Conservation (phyloP, 2,888 invertebrate genomes). For the Iphiclides podalirius region DNA sequence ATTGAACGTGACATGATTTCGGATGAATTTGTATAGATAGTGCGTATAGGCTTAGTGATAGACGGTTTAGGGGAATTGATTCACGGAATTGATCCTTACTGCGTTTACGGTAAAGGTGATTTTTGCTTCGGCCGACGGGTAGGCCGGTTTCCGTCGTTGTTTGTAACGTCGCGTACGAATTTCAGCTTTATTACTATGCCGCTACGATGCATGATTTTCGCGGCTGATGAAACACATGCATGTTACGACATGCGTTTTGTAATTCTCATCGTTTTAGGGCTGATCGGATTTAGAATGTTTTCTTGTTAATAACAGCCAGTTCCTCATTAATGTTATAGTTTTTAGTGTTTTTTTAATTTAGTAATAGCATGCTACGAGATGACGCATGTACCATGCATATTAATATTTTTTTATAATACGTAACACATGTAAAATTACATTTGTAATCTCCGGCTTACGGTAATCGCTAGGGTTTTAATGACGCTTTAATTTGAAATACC, state of each 20-base stretch:
- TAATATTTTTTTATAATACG: not conserved
- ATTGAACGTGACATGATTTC: constrained; percentile 47
- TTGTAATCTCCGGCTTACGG: constrained; percentile 17
- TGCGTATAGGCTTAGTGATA: constrained; percentile 26
- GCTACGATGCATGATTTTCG: not conserved
- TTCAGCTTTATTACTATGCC: constrained; percentile 4
- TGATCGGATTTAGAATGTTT: not conserved
- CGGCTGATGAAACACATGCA: not conserved
- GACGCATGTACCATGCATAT: constrained; percentile 7
- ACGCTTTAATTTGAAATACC: constrained; percentile 23
- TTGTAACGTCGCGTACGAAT: constrained; percentile 12
- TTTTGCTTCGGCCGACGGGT: constrained; percentile 32
- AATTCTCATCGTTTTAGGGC: not conserved
- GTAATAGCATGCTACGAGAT: constrained; percentile 8
- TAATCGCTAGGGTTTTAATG: constrained; percentile 17
- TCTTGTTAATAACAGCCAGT: constrained; percentile 25
- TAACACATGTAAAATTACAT: constrained; percentile 10
- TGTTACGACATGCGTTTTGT: not conserved
- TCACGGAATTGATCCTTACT: constrained; percentile 31
- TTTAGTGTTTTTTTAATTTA: constrained; percentile 14
- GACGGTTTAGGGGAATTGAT: constrained; percentile 26
- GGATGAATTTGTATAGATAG: constrained; percentile 50
- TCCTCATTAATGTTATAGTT: constrained; percentile 23
- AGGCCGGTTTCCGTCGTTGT: constrained; percentile 11
- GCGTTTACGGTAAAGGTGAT: constrained; percentile 27